Base-by-base conservation (phyloP, 1,140 invertebrate species). In the Papilio machaon region DNA sequence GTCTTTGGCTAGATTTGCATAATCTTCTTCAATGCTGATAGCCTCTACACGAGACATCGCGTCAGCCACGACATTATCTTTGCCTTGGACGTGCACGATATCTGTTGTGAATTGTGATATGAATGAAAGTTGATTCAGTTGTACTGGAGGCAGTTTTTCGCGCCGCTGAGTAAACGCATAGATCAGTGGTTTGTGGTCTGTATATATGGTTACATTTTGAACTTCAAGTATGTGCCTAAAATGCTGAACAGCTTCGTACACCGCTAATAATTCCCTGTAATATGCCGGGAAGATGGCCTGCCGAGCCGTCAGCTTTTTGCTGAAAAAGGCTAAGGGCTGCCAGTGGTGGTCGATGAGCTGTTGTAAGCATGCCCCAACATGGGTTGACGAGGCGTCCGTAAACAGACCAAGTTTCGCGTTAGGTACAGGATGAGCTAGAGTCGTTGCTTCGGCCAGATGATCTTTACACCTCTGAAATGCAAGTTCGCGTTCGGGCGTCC, bases 281-380 rank as follows among this genome's bases (percentile, higher is more conserved):
- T 79, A 82, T 13, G 77, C 15, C 35, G 64, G 84, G 49, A 93
- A 94, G 38, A 87, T 89, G 7, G 19, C 46, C 80, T 95, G 77
- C 7, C 88, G 73, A 15, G n/a, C 17, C 10, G 23, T 80, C 1
- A 94, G 60, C 82, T 93, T 94, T 10, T 82, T 88, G 1, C 89
- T 92, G 77, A 91, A 94, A 73, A 94, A 95, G 49, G 70, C 90
- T 0, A 95, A 52, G 4, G 93, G 91, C 84, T 91, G 73, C 85
- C 82, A 85, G 2, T 7, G 92, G 6, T 84, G 47, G 5, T 89
- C 64, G 81, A 95, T 6, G 1, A 81, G 82, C 83, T 84, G 83
- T 49, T 82, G 81, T 10, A 82, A 60, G 10, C 7, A 38, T 35
- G 75, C 75, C 2, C 83, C 83, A 10, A 82, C 43, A 4, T 49